Conservation (phyloP, 2,113 vertebrate genomes). For the Macquaria ambigua region DNA sequence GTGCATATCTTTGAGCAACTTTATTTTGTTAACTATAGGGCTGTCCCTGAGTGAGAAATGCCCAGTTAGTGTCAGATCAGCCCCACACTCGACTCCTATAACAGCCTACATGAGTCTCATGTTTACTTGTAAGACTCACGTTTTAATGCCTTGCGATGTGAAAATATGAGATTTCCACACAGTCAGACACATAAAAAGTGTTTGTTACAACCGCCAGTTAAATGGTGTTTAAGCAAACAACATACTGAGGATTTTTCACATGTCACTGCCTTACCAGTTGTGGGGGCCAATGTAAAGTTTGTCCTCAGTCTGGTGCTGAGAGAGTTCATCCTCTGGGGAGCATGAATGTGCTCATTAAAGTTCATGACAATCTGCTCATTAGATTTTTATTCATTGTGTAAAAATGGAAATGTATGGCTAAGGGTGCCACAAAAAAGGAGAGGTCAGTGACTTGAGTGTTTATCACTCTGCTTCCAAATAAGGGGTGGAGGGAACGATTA, state of each 20-base stretch:
- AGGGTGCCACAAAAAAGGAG: not conserved
- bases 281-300: no score
- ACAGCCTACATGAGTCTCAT: not conserved
- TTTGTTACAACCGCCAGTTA: not conserved
- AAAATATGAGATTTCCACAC: no score
- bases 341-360: not conserved
- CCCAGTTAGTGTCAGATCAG: not conserved
- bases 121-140: not conserved
- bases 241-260: not conserved
- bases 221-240: not conserved
- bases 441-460: not conserved
- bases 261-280: not conserved
- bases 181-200: not conserved
- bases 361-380: not conserved
- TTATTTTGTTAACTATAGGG: not conserved
- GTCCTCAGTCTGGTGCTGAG: not conserved
- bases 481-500: conserved; percentile 10
- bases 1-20: not conserved
- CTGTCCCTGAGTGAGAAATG: not conserved
- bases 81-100: no score
- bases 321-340: not conserved
- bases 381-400: conserved; percentile 2
- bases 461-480: conserved; percentile 11
- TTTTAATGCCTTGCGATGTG: not conserved
- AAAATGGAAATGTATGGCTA: conserved; percentile 14